A percentile compares a stretch with the other conserved stretches of the same genome.
These are phyloP conservation scores for Araneus ventricosus DNA, from an alignment of 1,140 invertebrate genomes.

Conservation along the genomic window DNA sequence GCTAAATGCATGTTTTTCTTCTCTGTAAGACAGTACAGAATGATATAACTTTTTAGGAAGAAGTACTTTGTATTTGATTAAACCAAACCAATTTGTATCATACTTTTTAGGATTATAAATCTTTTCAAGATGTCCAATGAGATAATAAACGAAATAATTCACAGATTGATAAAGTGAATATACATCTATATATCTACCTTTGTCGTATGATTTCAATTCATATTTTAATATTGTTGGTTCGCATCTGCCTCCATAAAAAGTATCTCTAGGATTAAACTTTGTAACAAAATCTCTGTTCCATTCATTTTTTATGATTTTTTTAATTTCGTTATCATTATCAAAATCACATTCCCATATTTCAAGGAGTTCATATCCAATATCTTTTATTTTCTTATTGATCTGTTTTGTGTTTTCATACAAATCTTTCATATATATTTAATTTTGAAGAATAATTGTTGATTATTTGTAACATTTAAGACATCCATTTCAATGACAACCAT, in stretches of 20 bases:
- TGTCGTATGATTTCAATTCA: neutral
- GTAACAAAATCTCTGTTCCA: conserved; percentile 46
- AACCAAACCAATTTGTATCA: too few species aligned
- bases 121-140: too few species aligned
- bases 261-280: conserved; percentile 22
- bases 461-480: neutral
- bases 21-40: too few species aligned
- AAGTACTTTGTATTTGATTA: too few species aligned
- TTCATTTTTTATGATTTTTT: too few species aligned
- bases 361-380: neutral
- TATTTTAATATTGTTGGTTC: conserved; percentile 27
- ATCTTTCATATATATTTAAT: conserved; percentile 45
- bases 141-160: too few species aligned
- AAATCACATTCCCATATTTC: conserved; percentile 49
- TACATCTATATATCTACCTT: neutral
- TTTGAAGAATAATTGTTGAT: neutral
- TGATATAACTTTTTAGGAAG: too few species aligned
- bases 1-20: too few species aligned
- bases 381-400: conserved; percentile 32
- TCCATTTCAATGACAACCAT: conserved; percentile 33
- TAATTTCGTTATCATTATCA: conserved; percentile 35
- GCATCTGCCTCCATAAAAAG: conserved; percentile 25
- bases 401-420: conserved; percentile 27
- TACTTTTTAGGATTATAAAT: too few species aligned
- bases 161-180: too few species aligned